phyloP scores from a whole-genome alignment of 2,888 invertebrate species.

The Meteorus cinctellus region DNA sequence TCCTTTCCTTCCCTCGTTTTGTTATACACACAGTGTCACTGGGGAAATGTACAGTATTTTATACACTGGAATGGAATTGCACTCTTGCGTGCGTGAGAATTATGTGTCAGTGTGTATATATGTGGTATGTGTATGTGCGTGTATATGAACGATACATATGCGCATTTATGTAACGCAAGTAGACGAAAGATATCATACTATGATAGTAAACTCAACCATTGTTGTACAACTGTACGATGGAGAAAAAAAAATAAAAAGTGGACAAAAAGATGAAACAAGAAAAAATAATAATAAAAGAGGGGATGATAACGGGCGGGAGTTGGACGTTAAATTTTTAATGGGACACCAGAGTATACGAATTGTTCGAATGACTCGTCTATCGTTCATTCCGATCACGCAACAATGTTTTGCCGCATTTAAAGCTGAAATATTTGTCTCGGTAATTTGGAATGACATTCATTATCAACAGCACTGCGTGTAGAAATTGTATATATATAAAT shows the following conservation, averaged over 20 bases:
- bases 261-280: constrained; percentile 23
- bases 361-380: constrained; percentile 14
- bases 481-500: too few relatives aligned
- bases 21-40: background rate
- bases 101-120: background rate
- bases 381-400: constrained; percentile 45
- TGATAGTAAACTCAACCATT: constrained; percentile 34
- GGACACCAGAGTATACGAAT: constrained; percentile 40
- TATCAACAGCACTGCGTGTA: background rate
- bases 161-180: constrained; percentile 16
- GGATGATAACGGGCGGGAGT: constrained; percentile 1
- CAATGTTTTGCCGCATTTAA: constrained; percentile 34
- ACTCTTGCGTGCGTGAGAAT: constrained; percentile 42
- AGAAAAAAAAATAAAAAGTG: constrained; percentile 6
- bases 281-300: constrained; percentile 3
- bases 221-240: background rate
- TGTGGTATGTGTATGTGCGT: background rate
- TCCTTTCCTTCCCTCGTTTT: background rate
- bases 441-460: constrained; percentile 26
- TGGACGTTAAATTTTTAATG: constrained; percentile 41
- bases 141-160: background rate
- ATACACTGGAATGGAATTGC: constrained; percentile 46
- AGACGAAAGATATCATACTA: constrained; percentile 22
- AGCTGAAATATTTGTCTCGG: constrained; percentile 45
- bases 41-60: constrained; percentile 22